These are phyloP conservation scores for Oophaga sylvatica DNA, from an alignment of 2,797 vertebrate species.

Conservation along the genomic window DNA sequence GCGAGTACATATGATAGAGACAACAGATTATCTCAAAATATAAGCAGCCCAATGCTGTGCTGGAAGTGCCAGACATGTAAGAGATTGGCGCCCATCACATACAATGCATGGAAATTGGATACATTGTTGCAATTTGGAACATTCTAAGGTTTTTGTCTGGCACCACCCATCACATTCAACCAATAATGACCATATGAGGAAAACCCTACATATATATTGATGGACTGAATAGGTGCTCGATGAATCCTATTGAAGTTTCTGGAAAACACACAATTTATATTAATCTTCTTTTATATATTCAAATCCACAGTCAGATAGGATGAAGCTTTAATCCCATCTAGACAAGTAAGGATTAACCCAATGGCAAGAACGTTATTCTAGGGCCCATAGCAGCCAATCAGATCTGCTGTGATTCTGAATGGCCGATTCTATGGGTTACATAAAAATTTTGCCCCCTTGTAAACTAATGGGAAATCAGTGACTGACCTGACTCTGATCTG, in stretches of 20 bases:
- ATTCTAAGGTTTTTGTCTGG: background rate
- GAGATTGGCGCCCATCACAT: background rate
- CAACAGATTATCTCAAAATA: background rate
- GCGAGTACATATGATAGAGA: slow-evolving; percentile 48
- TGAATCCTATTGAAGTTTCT: background rate
- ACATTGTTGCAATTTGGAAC: background rate
- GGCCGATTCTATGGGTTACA: background rate
- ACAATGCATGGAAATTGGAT: background rate
- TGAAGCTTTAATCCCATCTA: background rate
- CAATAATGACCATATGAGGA: background rate
- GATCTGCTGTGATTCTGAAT: background rate
- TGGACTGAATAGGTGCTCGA: background rate
- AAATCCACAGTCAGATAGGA: background rate
- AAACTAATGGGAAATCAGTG: background rate
- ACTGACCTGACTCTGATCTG: background rate
- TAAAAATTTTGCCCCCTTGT: background rate
- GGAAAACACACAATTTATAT: background rate
- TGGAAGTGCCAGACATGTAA: background rate
- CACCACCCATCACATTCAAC: background rate
- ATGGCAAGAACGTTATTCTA: background rate
- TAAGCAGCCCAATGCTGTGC: background rate
- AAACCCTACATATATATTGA: background rate
- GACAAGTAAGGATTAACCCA: background rate
- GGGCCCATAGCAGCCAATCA: background rate
- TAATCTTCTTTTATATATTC: background rate